Base-by-base conservation (phyloP, 92 coral and sea anemone genomes). In the Phymanthus crucifer region DNA sequence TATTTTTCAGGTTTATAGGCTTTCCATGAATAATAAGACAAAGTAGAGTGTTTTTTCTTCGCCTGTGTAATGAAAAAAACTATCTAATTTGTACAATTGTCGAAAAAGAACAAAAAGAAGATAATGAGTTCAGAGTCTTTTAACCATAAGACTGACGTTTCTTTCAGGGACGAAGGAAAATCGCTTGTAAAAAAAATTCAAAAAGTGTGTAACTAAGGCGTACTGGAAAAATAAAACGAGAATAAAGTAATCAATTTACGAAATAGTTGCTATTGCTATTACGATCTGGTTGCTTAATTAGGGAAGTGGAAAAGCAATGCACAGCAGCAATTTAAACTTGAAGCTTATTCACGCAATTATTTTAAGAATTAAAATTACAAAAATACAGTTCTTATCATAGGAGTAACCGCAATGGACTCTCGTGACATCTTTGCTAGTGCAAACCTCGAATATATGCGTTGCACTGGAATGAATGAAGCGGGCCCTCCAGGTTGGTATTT, bases 361-460 rank as follows among this genome's bases (percentile, higher is more conserved):
- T 57, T 43, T 43, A 43, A 43, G 48, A 52, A 52, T 52, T 52
- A 52, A 43, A 50, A 57, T 57, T 57, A 79, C 32, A 79, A 33
- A 40, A 66, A 50, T 66, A 68, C 66, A 32, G 66, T 79, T 31
- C 83, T 58, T 29, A 58, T 58, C 26, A 78, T 58, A 35, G 83
- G 83, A 29, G 54, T 64, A 37, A 61, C 56, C 16, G 83, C 83
- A 37, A 78, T 66, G 17, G 18, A 64, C 31, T 78, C 69, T 65
- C 2, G 70, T 43, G 72, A 46, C 48, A 83, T 35, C 65, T 89
- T 79, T 27, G 88, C 88, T 57, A 74, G 78, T 40, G 88, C 90
- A 78, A 72, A 86, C 78, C 87, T 90, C 29, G 85, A 73, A 33
- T 84, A 80, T 54, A 90, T 86, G 43, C 86, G 81, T 80, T 89